A percentile compares a stretch with the other conserved stretches of the same genome.
Conservation (phyloP, 2,797 vertebrate genomes). For the Mormyrus proboscirostris region DNA sequence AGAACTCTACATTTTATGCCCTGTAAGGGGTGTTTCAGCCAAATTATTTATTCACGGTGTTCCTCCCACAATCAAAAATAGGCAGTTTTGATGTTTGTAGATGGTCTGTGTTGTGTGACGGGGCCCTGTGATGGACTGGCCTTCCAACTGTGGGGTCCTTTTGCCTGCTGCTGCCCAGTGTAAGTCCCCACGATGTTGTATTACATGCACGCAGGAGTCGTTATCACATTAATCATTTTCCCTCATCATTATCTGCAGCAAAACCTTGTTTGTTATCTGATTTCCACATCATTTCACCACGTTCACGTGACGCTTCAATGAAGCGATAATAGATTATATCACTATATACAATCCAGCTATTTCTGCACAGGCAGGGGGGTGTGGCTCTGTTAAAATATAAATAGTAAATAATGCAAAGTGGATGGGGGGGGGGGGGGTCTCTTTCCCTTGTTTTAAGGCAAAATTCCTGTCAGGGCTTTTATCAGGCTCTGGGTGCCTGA, state of each 20-base stretch:
- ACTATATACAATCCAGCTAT: slow-evolving; percentile 25
- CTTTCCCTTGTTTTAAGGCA: slow-evolving; percentile 49
- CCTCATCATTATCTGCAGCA: not conserved
- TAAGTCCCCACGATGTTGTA: not conserved
- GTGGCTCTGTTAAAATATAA: not conserved
- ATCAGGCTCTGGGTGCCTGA: slow-evolving; percentile 64
- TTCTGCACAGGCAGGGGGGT: slow-evolving; percentile 20
- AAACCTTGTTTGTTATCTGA: not conserved
- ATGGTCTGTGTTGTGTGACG: not conserved
- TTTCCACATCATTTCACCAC: not conserved
- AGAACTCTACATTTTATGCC: not conserved
- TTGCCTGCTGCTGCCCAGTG: not conserved
- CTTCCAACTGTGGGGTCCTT: not conserved
- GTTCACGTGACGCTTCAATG: not conserved
- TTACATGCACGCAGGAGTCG: not conserved
- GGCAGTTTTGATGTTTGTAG: not conserved
- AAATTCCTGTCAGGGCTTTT: slow-evolving; percentile 56
- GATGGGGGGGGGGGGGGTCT: slow-evolving; percentile 43
- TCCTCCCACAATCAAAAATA: not conserved
- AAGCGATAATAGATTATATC: not conserved
- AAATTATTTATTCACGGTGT: not conserved
- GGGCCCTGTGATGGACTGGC: not conserved
- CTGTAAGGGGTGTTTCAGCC: not conserved
- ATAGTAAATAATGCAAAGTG: slow-evolving; percentile 12
- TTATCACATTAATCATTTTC: not conserved